Conservation (phyloP, 2,797 vertebrate species). For the Nannoperca obscura region DNA sequence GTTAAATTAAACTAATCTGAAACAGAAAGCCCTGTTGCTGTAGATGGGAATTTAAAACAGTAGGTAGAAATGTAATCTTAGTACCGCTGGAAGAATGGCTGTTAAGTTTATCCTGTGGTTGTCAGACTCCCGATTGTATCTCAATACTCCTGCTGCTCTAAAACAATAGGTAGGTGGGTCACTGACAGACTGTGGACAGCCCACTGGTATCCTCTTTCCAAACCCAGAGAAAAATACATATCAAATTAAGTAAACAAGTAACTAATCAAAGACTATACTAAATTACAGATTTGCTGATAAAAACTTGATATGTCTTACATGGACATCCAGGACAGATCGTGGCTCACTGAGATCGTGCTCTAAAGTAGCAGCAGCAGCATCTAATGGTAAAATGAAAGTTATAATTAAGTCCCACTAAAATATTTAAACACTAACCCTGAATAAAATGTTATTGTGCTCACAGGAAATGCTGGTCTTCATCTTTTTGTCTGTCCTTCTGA, state of each 20-base stretch:
- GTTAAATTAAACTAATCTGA: not conserved
- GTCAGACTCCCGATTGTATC: slow-evolving; percentile 75
- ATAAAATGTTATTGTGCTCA: slow-evolving; percentile 20
- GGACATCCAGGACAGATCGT: slow-evolving; percentile 16
- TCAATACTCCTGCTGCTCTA: slow-evolving; percentile 76
- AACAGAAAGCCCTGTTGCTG: not conserved
- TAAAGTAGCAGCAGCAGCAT: not conserved
- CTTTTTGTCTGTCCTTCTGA: not conserved
- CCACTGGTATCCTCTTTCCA: slow-evolving; percentile 46
- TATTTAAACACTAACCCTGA: not conserved
- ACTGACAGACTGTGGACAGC: slow-evolving; percentile 17
- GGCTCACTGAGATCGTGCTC: slow-evolving; percentile 4
- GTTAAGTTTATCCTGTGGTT: slow-evolving; percentile 25
- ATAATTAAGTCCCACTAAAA: not conserved
- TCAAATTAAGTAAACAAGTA: not conserved
- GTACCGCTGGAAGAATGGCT: slow-evolving; percentile 58
- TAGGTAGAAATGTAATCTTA: not conserved
- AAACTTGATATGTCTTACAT: slow-evolving; percentile 41
- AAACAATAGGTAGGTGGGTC: slow-evolving; percentile 32
- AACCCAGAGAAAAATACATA: slow-evolving; percentile 19
- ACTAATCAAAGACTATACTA: not conserved
- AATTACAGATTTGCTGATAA: not conserved
- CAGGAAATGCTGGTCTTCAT: slow-evolving; percentile 39
- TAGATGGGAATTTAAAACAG: not conserved
- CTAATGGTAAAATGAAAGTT: slow-evolving; percentile 19